phyloP scores from a whole-genome alignment of 2,888 invertebrate species.

The Polietes domitor region DNA sequence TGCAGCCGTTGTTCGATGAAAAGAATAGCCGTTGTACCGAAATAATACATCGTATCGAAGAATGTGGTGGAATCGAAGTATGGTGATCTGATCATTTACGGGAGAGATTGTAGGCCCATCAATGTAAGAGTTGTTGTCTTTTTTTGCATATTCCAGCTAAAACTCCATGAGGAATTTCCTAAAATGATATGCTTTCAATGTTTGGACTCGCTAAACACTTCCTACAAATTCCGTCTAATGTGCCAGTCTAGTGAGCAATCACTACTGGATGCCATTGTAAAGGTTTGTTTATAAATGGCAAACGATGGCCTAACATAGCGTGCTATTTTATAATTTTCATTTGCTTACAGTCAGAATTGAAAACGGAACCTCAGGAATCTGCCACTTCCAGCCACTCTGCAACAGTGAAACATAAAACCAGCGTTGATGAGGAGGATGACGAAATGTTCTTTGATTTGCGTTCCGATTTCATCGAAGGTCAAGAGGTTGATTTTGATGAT shows the following conservation, averaged over 20 bases:
- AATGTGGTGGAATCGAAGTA: conserved; percentile 77
- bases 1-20: conserved; percentile 74
- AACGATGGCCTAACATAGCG: not conserved
- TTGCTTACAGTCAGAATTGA: conserved; percentile 72
- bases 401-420: conserved; percentile 49
- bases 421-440: conserved; percentile 55
- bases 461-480: conserved; percentile 74
- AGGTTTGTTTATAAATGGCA: conserved; percentile 68
- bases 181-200: conserved; percentile 77
- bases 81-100: too few relatives aligned
- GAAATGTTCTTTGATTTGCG: conserved; percentile 72
- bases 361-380: conserved; percentile 72
- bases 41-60: conserved; percentile 76
- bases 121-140: too few relatives aligned
- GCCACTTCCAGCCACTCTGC: conserved; percentile 32
- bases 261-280: conserved; percentile 74
- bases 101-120: not conserved
- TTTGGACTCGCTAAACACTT: conserved; percentile 71
- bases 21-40: conserved; percentile 70
- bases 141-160: conserved; percentile 70
- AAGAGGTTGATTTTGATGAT: conserved; percentile 72
- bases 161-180: conserved; percentile 75
- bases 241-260: conserved; percentile 78
- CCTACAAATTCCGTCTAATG: conserved; percentile 76
- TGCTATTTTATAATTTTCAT: not conserved